Evolutionary conservation across 2,113 vertebrate species (phyloP), one percentile per base, ranked within the genome.

Genomic region (Muscicapa adusta): DNA sequence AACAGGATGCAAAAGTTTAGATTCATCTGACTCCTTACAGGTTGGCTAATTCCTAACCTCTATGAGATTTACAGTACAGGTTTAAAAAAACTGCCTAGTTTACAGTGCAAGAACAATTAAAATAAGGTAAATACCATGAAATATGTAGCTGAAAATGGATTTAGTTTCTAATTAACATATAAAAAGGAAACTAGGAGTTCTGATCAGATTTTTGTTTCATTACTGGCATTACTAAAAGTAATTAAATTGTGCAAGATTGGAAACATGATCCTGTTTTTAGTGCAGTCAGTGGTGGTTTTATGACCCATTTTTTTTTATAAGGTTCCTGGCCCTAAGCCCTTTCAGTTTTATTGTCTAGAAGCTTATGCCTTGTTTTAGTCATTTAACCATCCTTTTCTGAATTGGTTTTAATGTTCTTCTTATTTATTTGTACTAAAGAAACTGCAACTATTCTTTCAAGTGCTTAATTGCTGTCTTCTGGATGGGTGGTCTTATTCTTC

Each of bases 401-500:
- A 73, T 90, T 66, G 77, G 58, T 73, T 96, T 93, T 91, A 89
- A 90, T 89, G 82, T 86, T 87, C 42, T 82, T 95, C 53, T 58
- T 70, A 28, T 95, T 91, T 82, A 72, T 89, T 94, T 93, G 65
- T 89, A 72, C 62, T 75, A 68, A 86, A 79, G 75, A 61, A 62
- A 92, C 28, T 40, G 67, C 31, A 48, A 7, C 66, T 94, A 43
- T 80, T 86, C 91, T 91, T 82, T 84, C 36, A 66, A 75, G 67
- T 45, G 38, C 79, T 51, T 65, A 43, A 42, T 63, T 84, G 14
- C 34, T 72, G 71, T n/a, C 89, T 94, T n/a, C 89, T 94, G 61
- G 56, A 86, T 94, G 95, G 94, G 94, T 96, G 96, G 95, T 88
- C 95, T 85, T 76, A 47, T n/a, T 93, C 62, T 87, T 90, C 92